Conservation (phyloP, 2,888 invertebrate genomes). For the Thysanoteuthis rhombus region DNA sequence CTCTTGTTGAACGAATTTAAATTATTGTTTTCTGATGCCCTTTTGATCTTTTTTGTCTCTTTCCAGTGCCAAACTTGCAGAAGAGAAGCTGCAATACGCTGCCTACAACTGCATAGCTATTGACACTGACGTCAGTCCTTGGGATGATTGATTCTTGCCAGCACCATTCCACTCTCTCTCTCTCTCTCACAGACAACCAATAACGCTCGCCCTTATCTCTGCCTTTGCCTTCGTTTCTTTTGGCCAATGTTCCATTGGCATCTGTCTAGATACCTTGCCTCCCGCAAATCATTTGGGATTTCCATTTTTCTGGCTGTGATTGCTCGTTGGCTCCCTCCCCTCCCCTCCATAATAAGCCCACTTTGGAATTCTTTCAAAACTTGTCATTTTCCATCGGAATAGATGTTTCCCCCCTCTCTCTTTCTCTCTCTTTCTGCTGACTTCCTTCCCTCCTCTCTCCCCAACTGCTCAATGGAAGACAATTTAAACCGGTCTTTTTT, state of each 20-base stretch:
- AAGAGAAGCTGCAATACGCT: conserved; percentile 67
- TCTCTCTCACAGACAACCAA: not conserved
- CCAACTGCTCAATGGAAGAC: not conserved
- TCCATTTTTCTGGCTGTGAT: not conserved
- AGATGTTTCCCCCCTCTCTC: not conserved
- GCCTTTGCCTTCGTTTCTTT: not conserved
- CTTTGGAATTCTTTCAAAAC: not conserved
- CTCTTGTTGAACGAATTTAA: not conserved
- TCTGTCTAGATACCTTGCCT: not conserved
- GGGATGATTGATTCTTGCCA: conserved; percentile 50
- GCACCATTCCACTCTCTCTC: not conserved
- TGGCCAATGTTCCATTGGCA: not conserved
- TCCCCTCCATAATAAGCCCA: not conserved
- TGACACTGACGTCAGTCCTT: conserved; percentile 65
- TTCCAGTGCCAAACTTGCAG: conserved; percentile 63
- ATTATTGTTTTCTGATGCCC: not conserved
- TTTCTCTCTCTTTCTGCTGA: not conserved
- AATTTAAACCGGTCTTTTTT: not conserved
- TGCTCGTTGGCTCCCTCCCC: not conserved
- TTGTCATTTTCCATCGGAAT: not conserved
- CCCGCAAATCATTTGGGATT: not conserved
- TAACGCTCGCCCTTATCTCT: not conserved
- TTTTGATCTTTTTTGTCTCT: not conserved
- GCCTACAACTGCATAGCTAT: conserved; percentile 67
- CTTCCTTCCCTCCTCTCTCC: not conserved